These are phyloP conservation scores for Gadus macrocephalus DNA, from an alignment of 2,113 vertebrate species.

Conservation along the genomic window DNA sequence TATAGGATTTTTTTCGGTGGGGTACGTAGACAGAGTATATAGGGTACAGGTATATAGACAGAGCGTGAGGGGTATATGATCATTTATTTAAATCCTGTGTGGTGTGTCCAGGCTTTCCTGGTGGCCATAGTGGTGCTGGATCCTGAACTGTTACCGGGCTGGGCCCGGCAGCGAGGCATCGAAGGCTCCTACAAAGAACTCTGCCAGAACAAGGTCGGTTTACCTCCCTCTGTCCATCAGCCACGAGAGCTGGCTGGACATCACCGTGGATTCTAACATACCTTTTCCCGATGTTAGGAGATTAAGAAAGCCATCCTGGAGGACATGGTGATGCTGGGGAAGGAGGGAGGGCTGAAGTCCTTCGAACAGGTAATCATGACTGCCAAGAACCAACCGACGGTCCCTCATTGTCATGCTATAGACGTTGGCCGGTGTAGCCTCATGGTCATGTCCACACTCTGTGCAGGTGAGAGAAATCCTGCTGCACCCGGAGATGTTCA, in stretches of 20 bases:
- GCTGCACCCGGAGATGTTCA: slow-evolving; percentile 84
- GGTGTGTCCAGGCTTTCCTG: slow-evolving; percentile 79
- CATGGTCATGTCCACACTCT: slow-evolving; percentile 11
- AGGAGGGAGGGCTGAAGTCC: slow-evolving; percentile 87
- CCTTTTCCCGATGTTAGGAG: slow-evolving; percentile 66
- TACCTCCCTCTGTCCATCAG: neutral
- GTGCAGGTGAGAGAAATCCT: slow-evolving; percentile 84
- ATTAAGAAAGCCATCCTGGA: slow-evolving; percentile 83
- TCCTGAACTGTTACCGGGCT: slow-evolving; percentile 76
- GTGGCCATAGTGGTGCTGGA: slow-evolving; percentile 89
- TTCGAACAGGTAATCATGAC: slow-evolving; percentile 88
- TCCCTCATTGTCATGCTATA: too few species aligned
- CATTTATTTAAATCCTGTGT: too few species aligned
- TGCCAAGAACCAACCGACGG: neutral
- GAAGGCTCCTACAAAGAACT: slow-evolving; percentile 82
- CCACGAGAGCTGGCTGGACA: neutral
- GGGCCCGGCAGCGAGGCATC: slow-evolving; percentile 83
- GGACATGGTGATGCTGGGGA: slow-evolving; percentile 83
- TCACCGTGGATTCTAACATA: neutral
- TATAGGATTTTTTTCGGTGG: too few species aligned
- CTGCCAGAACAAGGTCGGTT: slow-evolving; percentile 81
- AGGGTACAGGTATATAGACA: too few species aligned
- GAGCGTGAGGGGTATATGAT: too few species aligned
- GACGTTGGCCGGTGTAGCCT: neutral
- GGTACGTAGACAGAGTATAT: too few species aligned